phyloP scores from a whole-genome alignment of 2,113 vertebrate species.

The Gambusia holbrooki region DNA sequence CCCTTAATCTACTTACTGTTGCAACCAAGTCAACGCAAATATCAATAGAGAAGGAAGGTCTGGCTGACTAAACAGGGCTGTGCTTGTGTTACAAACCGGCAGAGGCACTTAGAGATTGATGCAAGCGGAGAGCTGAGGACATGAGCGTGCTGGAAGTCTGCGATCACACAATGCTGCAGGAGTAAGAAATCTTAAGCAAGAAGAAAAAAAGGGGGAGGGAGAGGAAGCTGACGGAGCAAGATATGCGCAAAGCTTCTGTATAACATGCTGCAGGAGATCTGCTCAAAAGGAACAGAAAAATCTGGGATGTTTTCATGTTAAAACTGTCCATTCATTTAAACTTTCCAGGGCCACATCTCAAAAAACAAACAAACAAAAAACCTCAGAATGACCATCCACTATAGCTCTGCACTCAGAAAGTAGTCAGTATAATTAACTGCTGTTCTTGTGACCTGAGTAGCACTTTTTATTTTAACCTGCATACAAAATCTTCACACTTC shows the following conservation, averaged over 20 bases:
- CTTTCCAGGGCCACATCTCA: too few relatives aligned
- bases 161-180: background rate
- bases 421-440: too few relatives aligned
- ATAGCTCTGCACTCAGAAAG: too few relatives aligned
- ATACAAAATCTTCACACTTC: too few relatives aligned
- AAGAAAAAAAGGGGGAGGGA: background rate
- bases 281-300: background rate
- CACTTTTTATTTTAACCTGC: too few relatives aligned
- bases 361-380: too few relatives aligned
- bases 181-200: background rate
- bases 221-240: background rate
- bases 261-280: background rate
- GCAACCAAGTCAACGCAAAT: slow-evolving; percentile 57
- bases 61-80: slow-evolving; percentile 22
- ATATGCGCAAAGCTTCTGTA: background rate
- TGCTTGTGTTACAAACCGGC: slow-evolving; percentile 9
- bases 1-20: slow-evolving; percentile 71
- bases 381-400: too few relatives aligned
- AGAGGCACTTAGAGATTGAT: slow-evolving; percentile 7
- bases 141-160: background rate
- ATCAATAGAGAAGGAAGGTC: slow-evolving; percentile 40
- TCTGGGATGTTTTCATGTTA: background rate
- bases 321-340: background rate
- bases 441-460: too few relatives aligned
- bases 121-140: background rate